Percentiles rank a stretch among this genome's conserved stretches.
Evolutionary conservation across 2,113 vertebrate genomes (phyloP).

Genomic region (Passer domesticus): DNA sequence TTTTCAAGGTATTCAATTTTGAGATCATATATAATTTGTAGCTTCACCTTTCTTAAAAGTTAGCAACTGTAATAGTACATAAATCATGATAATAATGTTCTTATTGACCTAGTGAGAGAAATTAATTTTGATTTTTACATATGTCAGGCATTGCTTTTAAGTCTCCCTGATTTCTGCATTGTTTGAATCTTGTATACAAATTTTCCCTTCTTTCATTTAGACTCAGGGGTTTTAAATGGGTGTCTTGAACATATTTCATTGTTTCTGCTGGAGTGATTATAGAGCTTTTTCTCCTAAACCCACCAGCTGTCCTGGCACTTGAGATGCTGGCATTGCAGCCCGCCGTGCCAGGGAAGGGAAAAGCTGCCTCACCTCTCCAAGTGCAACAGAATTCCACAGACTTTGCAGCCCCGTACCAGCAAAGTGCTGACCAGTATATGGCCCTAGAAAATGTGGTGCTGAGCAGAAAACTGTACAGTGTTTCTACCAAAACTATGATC

Average conservation of each 20-base stretch:
- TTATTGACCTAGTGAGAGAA: not conserved
- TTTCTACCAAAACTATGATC: not conserved
- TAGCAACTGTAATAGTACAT: not conserved
- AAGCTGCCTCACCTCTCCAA: not conserved
- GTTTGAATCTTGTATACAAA: not conserved
- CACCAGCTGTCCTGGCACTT: not conserved
- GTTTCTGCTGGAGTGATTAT: not conserved
- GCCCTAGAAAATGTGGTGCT: not conserved
- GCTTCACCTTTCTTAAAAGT: not conserved
- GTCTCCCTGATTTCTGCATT: not conserved
- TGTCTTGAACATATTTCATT: not conserved
- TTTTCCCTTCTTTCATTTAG: not conserved
- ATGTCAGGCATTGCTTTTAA: not conserved
- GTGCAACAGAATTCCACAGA: not conserved
- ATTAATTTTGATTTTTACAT: not conserved
- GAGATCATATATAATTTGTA: not conserved
- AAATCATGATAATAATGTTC: not conserved
- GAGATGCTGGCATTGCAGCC: not conserved
- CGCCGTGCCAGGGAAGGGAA: accelerated
- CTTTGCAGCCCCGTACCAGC: not conserved
- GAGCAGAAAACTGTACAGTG: not conserved
- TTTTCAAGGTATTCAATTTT: not conserved
- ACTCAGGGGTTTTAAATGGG: not conserved
- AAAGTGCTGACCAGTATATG: not conserved
- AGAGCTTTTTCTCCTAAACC: not conserved